Conservation (phyloP, 2,888 invertebrate genomes). For the Colostygia pectinataria region DNA sequence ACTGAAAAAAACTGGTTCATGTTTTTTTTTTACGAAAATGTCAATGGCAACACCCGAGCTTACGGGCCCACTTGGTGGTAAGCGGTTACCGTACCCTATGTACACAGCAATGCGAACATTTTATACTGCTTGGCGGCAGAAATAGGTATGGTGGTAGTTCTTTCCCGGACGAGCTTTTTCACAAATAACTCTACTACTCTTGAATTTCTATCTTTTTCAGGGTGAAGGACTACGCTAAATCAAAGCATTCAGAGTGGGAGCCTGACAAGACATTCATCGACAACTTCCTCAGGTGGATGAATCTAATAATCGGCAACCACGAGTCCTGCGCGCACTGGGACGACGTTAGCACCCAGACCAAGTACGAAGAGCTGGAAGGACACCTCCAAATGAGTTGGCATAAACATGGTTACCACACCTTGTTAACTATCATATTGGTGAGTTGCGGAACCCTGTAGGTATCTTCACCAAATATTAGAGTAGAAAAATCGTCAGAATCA, state of each 20-base stretch:
- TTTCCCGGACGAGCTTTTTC: too few species aligned
- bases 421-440: slow-evolving; percentile 24
- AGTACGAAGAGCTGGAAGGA: slow-evolving; percentile 47
- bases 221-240: slow-evolving; percentile 42
- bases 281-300: slow-evolving; percentile 47
- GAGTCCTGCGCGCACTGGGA: slow-evolving; percentile 57
- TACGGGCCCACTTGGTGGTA: too few species aligned
- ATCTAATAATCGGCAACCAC: slow-evolving; percentile 48
- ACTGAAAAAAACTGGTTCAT: too few species aligned
- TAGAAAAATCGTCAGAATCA: too few species aligned
- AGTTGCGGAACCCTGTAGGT: too few species aligned
- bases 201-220: slow-evolving; percentile 36
- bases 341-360: slow-evolving; percentile 48
- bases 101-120: too few species aligned
- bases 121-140: too few species aligned
- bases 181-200: too few species aligned
- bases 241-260: slow-evolving; percentile 37
- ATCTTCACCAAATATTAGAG: background rate
- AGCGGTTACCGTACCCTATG: too few species aligned
- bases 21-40: too few species aligned
- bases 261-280: slow-evolving; percentile 45
- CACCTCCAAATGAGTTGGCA: slow-evolving; percentile 57
- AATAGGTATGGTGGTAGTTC: too few species aligned
- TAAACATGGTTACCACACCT: slow-evolving; percentile 46
- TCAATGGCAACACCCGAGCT: too few species aligned